A percentile compares a stretch with the other conserved stretches of the same genome.
Conservation (phyloP, 2,113 vertebrate genomes). For the Perccottus glenii region DNA sequence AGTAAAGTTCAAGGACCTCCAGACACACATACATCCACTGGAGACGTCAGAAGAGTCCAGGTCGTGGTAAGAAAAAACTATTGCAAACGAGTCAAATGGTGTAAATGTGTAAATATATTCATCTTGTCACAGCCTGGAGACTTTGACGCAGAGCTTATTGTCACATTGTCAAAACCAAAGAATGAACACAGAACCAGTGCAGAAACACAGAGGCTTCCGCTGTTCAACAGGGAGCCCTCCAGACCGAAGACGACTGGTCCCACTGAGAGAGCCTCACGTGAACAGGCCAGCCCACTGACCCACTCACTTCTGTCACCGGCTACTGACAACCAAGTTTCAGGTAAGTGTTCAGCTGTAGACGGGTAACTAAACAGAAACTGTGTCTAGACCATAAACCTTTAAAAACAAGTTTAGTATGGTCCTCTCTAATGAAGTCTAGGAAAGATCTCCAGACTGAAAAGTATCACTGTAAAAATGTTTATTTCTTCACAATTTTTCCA, state of each 20-base stretch:
- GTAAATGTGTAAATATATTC: not conserved
- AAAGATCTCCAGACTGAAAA: too few relatives aligned
- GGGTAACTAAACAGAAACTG: not conserved
- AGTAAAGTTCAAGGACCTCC: conserved; percentile 25
- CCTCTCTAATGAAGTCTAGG: too few relatives aligned
- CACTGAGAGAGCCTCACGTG: conserved; percentile 16
- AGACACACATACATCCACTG: conserved; percentile 43
- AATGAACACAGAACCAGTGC: conserved; percentile 21
- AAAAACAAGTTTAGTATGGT: too few relatives aligned
- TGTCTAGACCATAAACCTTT: too few relatives aligned
- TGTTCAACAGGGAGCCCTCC: conserved; percentile 61
- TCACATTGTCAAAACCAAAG: conserved; percentile 14
- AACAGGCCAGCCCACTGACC: not conserved
- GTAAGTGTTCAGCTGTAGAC: conserved; percentile 20
- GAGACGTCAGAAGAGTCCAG: conserved; percentile 50
- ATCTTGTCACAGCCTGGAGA: conserved; percentile 44
- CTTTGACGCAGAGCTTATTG: not conserved
- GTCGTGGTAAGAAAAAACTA: conserved; percentile 44
- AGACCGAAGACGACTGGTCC: conserved; percentile 32
- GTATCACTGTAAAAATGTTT: too few relatives aligned
- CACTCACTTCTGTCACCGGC: not conserved
- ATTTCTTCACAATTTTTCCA: too few relatives aligned
- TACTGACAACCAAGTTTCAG: conserved; percentile 24
- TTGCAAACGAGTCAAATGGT: too few relatives aligned
- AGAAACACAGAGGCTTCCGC: conserved; percentile 35